phyloP scores from a whole-genome alignment of 2,888 invertebrate genomes.

The Elmis aenea region DNA sequence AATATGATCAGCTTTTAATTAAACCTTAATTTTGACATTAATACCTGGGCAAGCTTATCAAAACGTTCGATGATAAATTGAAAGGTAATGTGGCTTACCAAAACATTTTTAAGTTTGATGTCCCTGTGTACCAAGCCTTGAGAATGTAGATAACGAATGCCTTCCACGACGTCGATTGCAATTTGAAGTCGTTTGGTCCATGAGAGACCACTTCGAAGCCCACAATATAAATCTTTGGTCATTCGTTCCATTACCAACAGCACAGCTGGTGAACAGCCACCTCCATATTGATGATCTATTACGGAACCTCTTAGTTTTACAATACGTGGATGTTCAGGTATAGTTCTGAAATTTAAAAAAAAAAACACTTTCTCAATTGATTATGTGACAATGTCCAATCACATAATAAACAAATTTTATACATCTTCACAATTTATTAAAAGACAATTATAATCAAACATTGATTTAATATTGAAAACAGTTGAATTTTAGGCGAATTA shows the following conservation, averaged over 20 bases:
- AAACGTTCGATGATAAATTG: too few species aligned
- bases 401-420: too few species aligned
- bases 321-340: constrained; percentile 76
- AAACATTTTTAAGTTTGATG: constrained; percentile 84
- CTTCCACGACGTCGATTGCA: constrained; percentile 78
- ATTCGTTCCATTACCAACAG: constrained; percentile 74
- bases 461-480: too few species aligned
- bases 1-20: too few species aligned
- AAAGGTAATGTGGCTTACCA: constrained; percentile 51
- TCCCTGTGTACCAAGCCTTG: constrained; percentile 85
- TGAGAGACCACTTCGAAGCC: constrained; percentile 62
- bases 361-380: constrained; percentile 8
- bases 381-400: neutral
- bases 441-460: too few species aligned
- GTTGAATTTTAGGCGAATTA: too few species aligned
- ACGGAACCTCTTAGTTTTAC: constrained; percentile 73
- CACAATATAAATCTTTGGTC: constrained; percentile 73
- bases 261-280: constrained; percentile 66
- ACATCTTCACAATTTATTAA: too few species aligned
- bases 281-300: constrained; percentile 71
- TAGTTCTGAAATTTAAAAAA: constrained; percentile 54
- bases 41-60: too few species aligned
- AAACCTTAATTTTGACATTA: too few species aligned
- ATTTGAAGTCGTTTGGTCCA: constrained; percentile 63
- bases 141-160: constrained; percentile 83